These are phyloP conservation scores for Thecophora atra DNA, from an alignment of 2,888 invertebrate species.

Conservation along the genomic window DNA sequence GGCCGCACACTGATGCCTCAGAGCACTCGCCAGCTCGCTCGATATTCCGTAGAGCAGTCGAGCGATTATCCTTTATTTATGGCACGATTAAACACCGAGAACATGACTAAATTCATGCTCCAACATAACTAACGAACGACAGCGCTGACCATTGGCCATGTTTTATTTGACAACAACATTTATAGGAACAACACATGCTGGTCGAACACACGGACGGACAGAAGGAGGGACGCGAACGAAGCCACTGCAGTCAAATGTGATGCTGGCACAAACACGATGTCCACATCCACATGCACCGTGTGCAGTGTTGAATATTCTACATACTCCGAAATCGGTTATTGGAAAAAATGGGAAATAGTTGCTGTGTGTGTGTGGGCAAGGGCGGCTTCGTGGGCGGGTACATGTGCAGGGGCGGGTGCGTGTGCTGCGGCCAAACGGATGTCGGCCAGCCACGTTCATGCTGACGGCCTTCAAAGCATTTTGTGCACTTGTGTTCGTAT, in stretches of 20 bases:
- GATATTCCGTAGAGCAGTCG: not conserved
- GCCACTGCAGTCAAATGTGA: slow-evolving; percentile 15
- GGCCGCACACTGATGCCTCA: not conserved
- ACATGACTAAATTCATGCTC: slow-evolving; percentile 52
- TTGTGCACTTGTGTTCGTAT: not conserved
- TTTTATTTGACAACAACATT: slow-evolving; percentile 38
- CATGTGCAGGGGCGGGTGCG: too few species aligned
- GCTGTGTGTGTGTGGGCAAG: not conserved
- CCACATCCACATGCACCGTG: too few species aligned
- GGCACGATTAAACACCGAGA: slow-evolving; percentile 49
- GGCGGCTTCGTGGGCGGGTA: too few species aligned
- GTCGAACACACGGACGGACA: slow-evolving; percentile 2
- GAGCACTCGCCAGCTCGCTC: not conserved
- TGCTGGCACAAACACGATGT: not conserved
- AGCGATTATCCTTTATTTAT: slow-evolving; percentile 1
- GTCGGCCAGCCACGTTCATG: not conserved
- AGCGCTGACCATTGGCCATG: slow-evolving; percentile 33
- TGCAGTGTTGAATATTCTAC: not conserved
- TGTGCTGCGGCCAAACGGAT: not conserved
- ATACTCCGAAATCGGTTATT: not conserved
- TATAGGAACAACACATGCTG: slow-evolving; percentile 32
- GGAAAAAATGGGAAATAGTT: not conserved
- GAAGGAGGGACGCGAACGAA: not conserved
- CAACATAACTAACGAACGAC: slow-evolving; percentile 14
- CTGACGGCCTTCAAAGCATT: slow-evolving; percentile 8